Conservation (phyloP, 1,140 invertebrate species). For the Cardiocondyla obscurior region DNA sequence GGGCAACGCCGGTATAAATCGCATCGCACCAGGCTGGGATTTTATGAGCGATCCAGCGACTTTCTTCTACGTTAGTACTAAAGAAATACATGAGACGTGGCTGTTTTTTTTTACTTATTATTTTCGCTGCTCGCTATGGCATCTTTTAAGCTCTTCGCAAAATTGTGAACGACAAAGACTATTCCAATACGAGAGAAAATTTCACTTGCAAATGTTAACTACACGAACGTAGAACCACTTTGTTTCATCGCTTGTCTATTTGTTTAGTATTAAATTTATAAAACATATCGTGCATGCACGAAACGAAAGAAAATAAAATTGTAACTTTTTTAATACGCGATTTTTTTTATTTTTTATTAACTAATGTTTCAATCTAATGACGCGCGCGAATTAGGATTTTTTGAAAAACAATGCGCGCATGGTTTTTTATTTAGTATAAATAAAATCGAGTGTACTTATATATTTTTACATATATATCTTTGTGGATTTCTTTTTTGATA, state of each 20-base stretch:
- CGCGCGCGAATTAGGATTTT: too few relatives aligned
- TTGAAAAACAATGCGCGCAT: too few relatives aligned
- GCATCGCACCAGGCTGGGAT: slow-evolving; percentile 46
- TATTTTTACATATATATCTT: background rate
- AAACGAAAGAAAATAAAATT: background rate
- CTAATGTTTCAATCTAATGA: too few relatives aligned
- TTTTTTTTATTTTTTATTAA: too few relatives aligned
- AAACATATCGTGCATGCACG: background rate
- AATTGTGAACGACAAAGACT: background rate
- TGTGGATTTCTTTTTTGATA: background rate
- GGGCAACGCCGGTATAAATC: slow-evolving; percentile 55
- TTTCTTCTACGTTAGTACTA: slow-evolving; percentile 2
- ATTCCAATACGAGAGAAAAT: background rate
- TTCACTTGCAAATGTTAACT: background rate
- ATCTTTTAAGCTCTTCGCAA: background rate
- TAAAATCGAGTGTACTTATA: background rate
- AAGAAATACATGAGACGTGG: background rate
- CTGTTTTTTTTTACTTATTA: slow-evolving; percentile 6
- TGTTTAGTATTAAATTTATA: background rate
- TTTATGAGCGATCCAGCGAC: slow-evolving; percentile 38
- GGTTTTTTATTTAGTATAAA: too few relatives aligned
- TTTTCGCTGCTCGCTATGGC: background rate
- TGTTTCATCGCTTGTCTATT: background rate
- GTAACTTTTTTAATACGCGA: background rate
- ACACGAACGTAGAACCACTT: background rate